These are phyloP conservation scores for Enteromius mattozi DNA, from an alignment of 2,797 vertebrate species.

Conservation along the genomic window DNA sequence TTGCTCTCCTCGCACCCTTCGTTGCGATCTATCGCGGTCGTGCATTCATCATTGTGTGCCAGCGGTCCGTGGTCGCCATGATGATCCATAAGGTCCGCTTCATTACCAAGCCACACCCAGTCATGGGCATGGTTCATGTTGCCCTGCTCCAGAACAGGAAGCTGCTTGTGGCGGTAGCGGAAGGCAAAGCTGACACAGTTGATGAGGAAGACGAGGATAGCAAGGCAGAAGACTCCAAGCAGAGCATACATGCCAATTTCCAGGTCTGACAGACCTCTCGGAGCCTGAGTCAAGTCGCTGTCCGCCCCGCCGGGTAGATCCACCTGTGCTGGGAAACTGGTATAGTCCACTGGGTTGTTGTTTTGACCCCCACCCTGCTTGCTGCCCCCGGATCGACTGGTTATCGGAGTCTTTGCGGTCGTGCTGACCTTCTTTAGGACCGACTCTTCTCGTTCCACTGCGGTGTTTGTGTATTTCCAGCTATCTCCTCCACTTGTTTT, in stretches of 20 bases:
- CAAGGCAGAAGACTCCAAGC: conserved; percentile 94
- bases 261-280: conserved; percentile 89
- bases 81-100: conserved; percentile 89
- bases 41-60: conserved; percentile 84
- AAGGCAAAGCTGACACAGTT: conserved; percentile 97
- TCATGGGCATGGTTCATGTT: conserved; percentile 96
- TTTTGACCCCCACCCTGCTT: conserved; percentile 72
- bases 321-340: conserved; percentile 83
- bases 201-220: conserved; percentile 95
- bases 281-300: conserved; percentile 84
- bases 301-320: conserved; percentile 80
- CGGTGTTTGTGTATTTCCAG: conserved; percentile 79
- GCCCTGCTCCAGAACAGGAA: conserved; percentile 89
- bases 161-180: conserved; percentile 95
- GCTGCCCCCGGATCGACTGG: conserved; percentile 72
- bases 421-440: conserved; percentile 83
- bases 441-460: conserved; percentile 80
- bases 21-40: conserved; percentile 86
- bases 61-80: conserved; percentile 83
- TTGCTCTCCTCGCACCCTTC: conserved; percentile 92
- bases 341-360: conserved; percentile 79
- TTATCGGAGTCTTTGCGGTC: conserved; percentile 80
- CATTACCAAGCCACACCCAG: conserved; percentile 96
- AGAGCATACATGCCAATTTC: conserved; percentile 98
- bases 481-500: conserved; percentile 76